Evolutionary conservation across 2,113 vertebrate species (phyloP).

Genomic region (Jacana jacana): DNA sequence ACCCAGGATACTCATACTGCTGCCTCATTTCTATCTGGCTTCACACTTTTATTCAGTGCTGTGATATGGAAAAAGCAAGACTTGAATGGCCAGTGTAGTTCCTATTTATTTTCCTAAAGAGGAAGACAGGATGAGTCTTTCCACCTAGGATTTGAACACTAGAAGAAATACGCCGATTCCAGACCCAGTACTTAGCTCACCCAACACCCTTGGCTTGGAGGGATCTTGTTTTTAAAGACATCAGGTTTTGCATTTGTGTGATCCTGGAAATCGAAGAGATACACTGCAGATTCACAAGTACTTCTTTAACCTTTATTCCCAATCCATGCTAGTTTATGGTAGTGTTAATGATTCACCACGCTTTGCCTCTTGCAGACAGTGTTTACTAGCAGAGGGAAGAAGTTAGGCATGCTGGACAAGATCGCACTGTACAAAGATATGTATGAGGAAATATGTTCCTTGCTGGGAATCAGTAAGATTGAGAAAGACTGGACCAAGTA

Average conservation of each 20-base stretch:
- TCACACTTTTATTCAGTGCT: background rate
- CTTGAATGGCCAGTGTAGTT: background rate
- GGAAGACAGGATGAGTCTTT: background rate
- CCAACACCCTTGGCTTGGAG: background rate
- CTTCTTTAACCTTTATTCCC: constrained; percentile 1
- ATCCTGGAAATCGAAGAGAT: background rate
- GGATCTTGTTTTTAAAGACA: background rate
- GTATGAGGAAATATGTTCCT: background rate
- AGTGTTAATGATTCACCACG: background rate
- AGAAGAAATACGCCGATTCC: background rate
- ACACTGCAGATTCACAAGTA: background rate
- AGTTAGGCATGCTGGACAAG: background rate
- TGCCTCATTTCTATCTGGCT: background rate
- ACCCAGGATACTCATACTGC: background rate
- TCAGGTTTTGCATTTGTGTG: background rate
- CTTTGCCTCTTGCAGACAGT: background rate
- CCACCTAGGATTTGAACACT: background rate
- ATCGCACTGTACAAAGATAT: background rate
- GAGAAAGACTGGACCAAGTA: background rate
- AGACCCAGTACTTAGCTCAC: background rate
- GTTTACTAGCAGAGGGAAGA: background rate
- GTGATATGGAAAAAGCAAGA: background rate
- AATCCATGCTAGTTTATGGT: background rate
- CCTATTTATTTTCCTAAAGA: background rate
- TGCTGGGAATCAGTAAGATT: background rate